A percentile compares a stretch with the other conserved stretches of the same genome.
These are phyloP conservation scores for Apamea crenata DNA, from an alignment of 2,888 invertebrate species.

Conservation along the genomic window DNA sequence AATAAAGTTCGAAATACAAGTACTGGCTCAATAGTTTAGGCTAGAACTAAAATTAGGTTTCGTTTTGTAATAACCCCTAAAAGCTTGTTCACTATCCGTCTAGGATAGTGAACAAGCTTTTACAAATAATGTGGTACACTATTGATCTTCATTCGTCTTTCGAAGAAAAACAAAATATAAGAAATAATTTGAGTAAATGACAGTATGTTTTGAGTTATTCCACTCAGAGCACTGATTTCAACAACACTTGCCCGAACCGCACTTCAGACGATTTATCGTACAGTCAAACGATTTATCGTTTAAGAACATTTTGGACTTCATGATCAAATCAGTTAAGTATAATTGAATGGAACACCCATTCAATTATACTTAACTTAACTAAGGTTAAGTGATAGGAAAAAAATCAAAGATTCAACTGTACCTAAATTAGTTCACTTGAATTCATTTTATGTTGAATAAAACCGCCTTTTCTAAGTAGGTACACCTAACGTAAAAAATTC, in stretches of 20 bases:
- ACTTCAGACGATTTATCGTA: not conserved
- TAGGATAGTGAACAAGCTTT: slow-evolving; percentile 3
- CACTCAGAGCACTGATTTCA: too few relatives aligned
- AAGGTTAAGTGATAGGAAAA: not conserved
- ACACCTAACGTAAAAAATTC: slow-evolving; percentile 6
- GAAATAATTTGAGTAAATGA: not conserved
- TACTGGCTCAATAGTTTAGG: too few relatives aligned
- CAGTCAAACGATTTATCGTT: not conserved
- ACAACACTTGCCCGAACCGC: too few relatives aligned
- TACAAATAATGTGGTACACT: not conserved
- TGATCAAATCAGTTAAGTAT: not conserved
- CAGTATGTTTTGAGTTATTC: not conserved
- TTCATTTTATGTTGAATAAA: not conserved
- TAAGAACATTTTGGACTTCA: not conserved
- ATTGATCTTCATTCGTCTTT: not conserved
- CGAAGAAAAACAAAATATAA: not conserved
- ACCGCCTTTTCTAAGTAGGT: not conserved
- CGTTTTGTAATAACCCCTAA: too few relatives aligned
- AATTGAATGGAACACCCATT: too few relatives aligned
- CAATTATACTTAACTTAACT: too few relatives aligned
- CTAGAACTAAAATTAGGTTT: too few relatives aligned
- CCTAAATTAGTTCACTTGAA: not conserved
- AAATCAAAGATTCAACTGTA: not conserved
- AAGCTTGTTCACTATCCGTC: too few relatives aligned
- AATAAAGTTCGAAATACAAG: too few relatives aligned